phyloP scores from a whole-genome alignment of 2,888 invertebrate species.

The Pimpla rufipes region DNA sequence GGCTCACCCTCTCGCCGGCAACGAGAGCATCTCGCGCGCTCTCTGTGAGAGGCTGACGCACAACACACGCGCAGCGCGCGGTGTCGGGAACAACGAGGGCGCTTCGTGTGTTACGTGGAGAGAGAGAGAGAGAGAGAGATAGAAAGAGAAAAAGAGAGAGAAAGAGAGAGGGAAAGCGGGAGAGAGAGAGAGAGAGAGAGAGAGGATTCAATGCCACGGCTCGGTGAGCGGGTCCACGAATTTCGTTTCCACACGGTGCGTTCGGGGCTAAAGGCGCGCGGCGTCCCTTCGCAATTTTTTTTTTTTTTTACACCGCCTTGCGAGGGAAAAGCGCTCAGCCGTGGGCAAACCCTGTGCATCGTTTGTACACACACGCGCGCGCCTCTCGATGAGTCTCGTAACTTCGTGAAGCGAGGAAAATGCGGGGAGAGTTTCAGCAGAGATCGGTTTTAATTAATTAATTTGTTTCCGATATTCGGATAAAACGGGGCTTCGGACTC shows the following conservation, averaged over 20 bases:
- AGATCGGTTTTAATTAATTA: background rate
- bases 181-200: background rate
- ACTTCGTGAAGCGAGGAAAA: background rate
- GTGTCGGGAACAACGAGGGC: constrained; percentile 31
- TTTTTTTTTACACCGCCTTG: constrained; percentile 45
- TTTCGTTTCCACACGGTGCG: constrained; percentile 61
- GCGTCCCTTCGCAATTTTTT: constrained; percentile 55
- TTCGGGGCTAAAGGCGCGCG: constrained; percentile 50
- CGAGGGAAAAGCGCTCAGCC: constrained; percentile 57
- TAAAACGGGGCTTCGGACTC: no score
- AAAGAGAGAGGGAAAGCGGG: no score
- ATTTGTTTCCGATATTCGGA: background rate
- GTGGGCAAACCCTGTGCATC: constrained; percentile 38
- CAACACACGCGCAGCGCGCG: background rate
- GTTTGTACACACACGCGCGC: background rate
- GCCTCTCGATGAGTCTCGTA: no score
- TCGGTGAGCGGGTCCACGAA: constrained; percentile 68
- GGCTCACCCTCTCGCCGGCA: constrained; percentile 33
- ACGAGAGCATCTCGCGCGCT: constrained; percentile 60
- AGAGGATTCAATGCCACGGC: constrained; percentile 72
- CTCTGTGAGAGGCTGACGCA: background rate
- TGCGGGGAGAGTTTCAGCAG: no score
- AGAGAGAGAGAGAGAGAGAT: no score
- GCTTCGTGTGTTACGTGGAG: background rate
- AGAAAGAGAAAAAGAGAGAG: no score